Percentiles rank a stretch among this genome's conserved stretches.
Evolutionary conservation across 2,797 vertebrate genomes (phyloP).

Genomic region (Macrochelys suwanniensis): DNA sequence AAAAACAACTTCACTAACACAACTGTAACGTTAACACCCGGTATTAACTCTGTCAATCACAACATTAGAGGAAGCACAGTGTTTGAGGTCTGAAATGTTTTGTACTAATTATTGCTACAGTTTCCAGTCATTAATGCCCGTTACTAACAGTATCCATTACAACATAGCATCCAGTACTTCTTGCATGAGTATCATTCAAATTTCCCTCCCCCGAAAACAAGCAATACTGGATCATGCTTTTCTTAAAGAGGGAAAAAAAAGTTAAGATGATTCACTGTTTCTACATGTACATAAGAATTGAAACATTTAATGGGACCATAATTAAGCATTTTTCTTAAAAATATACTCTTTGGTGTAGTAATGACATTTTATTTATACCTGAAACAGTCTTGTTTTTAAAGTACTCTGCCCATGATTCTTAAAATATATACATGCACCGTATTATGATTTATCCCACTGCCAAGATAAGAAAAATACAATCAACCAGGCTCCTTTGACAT

Average conservation of each 20-base stretch:
- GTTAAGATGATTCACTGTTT: background rate
- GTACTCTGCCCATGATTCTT: background rate
- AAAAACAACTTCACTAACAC: slow-evolving; percentile 82
- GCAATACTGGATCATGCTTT: background rate
- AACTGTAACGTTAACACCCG: slow-evolving; percentile 72
- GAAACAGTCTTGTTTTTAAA: background rate
- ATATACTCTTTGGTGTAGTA: slow-evolving; percentile 37
- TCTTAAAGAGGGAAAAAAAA: background rate
- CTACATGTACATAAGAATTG: background rate
- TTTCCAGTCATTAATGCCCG: slow-evolving; percentile 43
- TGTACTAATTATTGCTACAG: slow-evolving; percentile 69
- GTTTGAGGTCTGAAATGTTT: slow-evolving; percentile 69
- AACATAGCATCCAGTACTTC: background rate
- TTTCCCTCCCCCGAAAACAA: background rate
- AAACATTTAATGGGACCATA: background rate
- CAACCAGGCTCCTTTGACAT: background rate
- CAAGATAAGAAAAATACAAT: background rate
- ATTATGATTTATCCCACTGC: background rate
- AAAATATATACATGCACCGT: fast-evolving
- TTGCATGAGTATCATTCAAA: background rate
- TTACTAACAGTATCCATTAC: background rate
- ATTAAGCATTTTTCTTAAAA: background rate
- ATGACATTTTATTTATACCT: background rate
- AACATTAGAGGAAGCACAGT: slow-evolving; percentile 70
- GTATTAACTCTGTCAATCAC: slow-evolving; percentile 23